Evolutionary conservation across 2,797 vertebrate species (phyloP).

Genomic region (Pachyuromys duprasi): DNA sequence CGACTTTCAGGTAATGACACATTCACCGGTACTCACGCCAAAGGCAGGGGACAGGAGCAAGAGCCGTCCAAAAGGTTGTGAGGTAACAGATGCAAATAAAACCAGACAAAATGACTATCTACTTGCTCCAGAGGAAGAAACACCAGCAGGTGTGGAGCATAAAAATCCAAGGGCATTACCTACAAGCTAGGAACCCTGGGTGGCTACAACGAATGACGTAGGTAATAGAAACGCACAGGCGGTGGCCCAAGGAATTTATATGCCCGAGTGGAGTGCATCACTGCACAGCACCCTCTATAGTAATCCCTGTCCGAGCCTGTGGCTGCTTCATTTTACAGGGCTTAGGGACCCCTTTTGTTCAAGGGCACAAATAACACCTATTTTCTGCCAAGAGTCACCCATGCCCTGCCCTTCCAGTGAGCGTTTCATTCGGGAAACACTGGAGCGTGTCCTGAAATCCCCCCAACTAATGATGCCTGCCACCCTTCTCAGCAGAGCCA

Average conservation of each 20-base stretch:
- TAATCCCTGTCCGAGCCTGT: neutral
- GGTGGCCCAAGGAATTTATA: fast-evolving
- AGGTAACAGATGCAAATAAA: neutral
- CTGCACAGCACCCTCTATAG: fast-evolving
- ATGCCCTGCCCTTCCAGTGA: neutral
- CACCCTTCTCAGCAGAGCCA: neutral
- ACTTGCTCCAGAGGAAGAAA: neutral
- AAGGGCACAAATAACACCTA: neutral
- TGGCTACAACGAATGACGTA: neutral
- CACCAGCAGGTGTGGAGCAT: fast-evolving
- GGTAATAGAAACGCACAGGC: fast-evolving
- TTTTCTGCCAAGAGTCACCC: neutral
- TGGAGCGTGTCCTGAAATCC: neutral
- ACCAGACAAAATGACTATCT: neutral
- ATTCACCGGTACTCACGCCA: neutral
- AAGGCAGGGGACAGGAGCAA: neutral
- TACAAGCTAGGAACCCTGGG: neutral
- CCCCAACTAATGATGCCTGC: neutral
- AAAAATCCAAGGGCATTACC: neutral
- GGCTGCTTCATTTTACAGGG: no score
- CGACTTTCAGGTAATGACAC: neutral
- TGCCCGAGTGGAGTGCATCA: fast-evolving
- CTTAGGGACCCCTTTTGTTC: neutral
- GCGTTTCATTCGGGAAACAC: neutral
- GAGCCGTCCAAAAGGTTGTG: neutral